phyloP scores from a whole-genome alignment of 2,113 vertebrate genomes.

The Coryphaenoides rupestris region DNA sequence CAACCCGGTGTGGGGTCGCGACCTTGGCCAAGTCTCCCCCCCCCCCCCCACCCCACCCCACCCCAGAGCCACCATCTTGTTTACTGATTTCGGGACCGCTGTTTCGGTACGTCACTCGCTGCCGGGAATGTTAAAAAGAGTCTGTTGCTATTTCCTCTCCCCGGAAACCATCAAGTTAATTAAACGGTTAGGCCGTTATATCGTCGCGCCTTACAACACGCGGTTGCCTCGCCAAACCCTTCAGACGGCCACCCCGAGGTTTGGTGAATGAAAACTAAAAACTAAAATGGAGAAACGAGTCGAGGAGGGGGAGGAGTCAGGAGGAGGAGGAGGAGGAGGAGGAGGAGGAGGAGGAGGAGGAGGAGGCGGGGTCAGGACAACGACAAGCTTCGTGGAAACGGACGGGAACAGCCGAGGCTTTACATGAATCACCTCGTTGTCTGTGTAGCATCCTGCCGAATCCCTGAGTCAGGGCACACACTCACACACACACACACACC shows the following conservation, averaged over 20 bases:
- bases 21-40: constrained; percentile 70
- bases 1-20: constrained; percentile 34
- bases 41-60: too few relatives aligned
- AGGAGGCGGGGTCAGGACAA: too few relatives aligned
- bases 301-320: not conserved
- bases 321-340: constrained; percentile 23
- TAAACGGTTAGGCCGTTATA: too few relatives aligned
- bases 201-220: too few relatives aligned
- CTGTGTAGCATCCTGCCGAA: constrained; percentile 6
- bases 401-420: constrained; percentile 14
- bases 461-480: constrained; percentile 23
- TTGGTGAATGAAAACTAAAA: not conserved
- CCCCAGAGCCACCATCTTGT: too few relatives aligned
- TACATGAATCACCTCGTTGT: constrained; percentile 29
- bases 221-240: too few relatives aligned
- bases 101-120: constrained; percentile 14
- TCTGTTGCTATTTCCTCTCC: not conserved
- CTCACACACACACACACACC: constrained; percentile 17
- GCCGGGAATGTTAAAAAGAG: too few relatives aligned
- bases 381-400: too few relatives aligned
- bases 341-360: too few relatives aligned
- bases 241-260: too few relatives aligned
- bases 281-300: constrained; percentile 16
- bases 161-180: too few relatives aligned
- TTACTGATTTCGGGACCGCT: constrained; percentile 29